Evolutionary conservation across 2,113 vertebrate genomes (phyloP), one percentile per base, ranked within the genome.

Genomic region (Callaeas wilsoni): DNA sequence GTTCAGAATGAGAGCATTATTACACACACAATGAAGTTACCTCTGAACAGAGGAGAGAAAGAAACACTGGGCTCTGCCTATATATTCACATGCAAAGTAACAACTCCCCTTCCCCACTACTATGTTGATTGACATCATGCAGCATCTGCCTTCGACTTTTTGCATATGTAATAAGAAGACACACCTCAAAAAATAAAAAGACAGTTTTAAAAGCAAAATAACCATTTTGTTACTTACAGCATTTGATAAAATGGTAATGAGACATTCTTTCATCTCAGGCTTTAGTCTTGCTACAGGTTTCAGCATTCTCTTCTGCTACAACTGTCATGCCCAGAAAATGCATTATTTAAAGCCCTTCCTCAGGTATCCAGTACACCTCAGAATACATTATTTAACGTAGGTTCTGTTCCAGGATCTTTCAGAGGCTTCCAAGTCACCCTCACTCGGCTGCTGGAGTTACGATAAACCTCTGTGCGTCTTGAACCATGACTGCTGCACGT

Each of bases 181-280:
- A 87, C 77, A 93, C 56, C 85, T 80, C 69, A 19, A 65, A 78
- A 83, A 96, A 94, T 37, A 85, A 90, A 96, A 90, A 65, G 37
- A 60, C 59, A 53, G 13, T 35, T 84, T 52, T 35, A 93, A 52
- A 92, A 95, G 59, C 53, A 90, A 91, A 93, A 96, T 35, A 91
- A 26, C 33, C 30, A 46, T 97, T 95, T 85, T 95, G 92, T 92
- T 99, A 99, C 99, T 99, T 98, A 99, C 99, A 99, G 98, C 99
- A 98, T 98, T 99, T 99, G 98, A 99, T 99, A 97, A 99, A 99
- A 98, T 98, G 98, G 93, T 99, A 99, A 98, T 99, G 99, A 98
- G 99, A 98, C 99, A 99, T 99, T 97, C 97, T 99, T 97, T 98
- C 98, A 95, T 94, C 95, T 98, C 97, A 98, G 97, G 96, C 96